These are phyloP conservation scores for Seriola dumerili DNA, from an alignment of 2,113 vertebrate species.

Conservation along the genomic window DNA sequence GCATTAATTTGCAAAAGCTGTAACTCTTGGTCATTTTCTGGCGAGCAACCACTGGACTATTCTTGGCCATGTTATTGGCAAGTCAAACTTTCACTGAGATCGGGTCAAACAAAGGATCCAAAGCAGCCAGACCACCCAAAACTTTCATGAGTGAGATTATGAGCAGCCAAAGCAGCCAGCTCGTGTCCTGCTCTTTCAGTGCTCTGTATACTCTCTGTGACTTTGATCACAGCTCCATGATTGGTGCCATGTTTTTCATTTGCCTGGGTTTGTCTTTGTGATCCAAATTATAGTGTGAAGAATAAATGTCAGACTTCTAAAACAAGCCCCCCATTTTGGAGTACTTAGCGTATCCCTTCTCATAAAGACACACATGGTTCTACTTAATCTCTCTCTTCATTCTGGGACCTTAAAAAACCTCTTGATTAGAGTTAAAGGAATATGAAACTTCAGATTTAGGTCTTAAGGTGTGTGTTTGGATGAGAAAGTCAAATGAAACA, in stretches of 20 bases:
- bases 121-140: conserved; percentile 73
- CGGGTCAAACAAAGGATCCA: conserved; percentile 60
- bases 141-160: conserved; percentile 46
- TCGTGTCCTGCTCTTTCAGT: conserved; percentile 40
- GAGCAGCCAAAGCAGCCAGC: conserved; percentile 43
- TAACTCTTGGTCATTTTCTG: conserved; percentile 48
- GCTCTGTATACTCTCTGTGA: conserved; percentile 53
- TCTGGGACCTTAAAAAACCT: conserved; percentile 56
- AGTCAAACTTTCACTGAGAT: conserved; percentile 42
- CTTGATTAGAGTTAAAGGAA: conserved; percentile 76
- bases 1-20: conserved; percentile 41
- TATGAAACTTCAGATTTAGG: conserved; percentile 65
- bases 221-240: conserved; percentile 62
- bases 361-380: conserved; percentile 78
- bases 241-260: conserved; percentile 77
- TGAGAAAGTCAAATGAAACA: conserved; percentile 59
- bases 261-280: conserved; percentile 55
- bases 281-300: conserved; percentile 76
- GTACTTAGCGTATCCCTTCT: conserved; percentile 46
- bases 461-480: conserved; percentile 50
- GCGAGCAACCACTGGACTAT: conserved; percentile 36
- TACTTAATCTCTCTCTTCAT: conserved; percentile 63
- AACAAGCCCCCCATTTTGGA: conserved; percentile 60
- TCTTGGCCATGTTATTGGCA: conserved; percentile 25
- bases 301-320: conserved; percentile 70